Base-by-base conservation (phyloP, 2,888 invertebrate genomes). In the Acleris holmiana region DNA sequence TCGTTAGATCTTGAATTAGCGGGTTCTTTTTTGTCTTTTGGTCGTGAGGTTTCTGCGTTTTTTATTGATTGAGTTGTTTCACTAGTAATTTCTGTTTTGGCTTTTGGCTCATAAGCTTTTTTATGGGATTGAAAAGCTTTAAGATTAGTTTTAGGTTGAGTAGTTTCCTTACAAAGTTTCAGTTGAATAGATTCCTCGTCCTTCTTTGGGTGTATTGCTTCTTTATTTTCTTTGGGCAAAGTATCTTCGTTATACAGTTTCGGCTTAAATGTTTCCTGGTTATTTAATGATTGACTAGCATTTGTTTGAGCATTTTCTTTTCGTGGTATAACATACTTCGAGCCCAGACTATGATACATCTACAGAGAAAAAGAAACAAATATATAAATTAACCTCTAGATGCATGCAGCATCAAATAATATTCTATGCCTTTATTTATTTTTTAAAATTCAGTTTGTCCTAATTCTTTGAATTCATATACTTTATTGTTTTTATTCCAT, bases 251-350 rank as follows among this genome's bases (percentile, higher is more conserved):
- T 17, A 17, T 1, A 2, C 17, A 44, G 17, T 44, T n/a, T 15
- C 4, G 44, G 17, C 7, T 35, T 10, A 35, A 35, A 13, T 35
- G 3, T 35, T 35, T 35, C 35, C 13, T 35, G 44, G 44, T 44
- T 44, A 15, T 2, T n/a, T 5, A 44, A 44, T 17, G 44, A 17
- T 44, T 5, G 44, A 3, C n/a, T 44, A 17, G 18, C 47, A 47
- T 47, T 47, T 47, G 47, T n/a, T 40, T 19, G 13, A 40, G 18
- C 29, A 40, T 54, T 54, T 19, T 54, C 29, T 17, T 54, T 54
- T 35, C 35, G n/a, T 29, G 17, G 35, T 18, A 50, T 13, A 7
- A 15, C 6, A 21, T 13, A 13, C 21, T 50, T 50, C 50, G 50
- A n/a, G 10, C 21, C 25, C n/a, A n/a, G 4, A 15, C 21, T 15